These are phyloP conservation scores for Sceloporus undulatus DNA, from an alignment of 2,113 vertebrate species.

Conservation along the genomic window DNA sequence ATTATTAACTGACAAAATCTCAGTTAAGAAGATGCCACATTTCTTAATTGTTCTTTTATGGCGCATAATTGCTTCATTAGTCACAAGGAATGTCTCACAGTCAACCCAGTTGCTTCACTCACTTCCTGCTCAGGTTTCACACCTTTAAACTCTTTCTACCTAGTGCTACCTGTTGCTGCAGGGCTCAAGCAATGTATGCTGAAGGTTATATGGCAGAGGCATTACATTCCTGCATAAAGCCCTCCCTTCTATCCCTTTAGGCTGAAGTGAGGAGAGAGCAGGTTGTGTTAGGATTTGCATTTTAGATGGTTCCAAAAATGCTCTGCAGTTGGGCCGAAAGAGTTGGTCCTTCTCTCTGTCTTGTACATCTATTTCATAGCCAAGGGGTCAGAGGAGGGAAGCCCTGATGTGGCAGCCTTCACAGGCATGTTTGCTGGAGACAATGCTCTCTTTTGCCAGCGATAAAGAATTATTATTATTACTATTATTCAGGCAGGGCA, in stretches of 20 bases:
- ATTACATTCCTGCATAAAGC: background rate
- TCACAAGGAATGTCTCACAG: rapidly evolving
- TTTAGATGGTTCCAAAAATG: background rate
- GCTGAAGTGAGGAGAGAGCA: background rate
- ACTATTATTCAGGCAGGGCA: too few relatives aligned
- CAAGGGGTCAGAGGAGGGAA: background rate
- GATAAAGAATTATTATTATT: too few relatives aligned
- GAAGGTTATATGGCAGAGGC: background rate
- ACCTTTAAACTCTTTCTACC: background rate
- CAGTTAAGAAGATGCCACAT: rapidly evolving
- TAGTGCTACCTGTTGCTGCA: background rate
- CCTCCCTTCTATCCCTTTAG: background rate
- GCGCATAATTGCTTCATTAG: background rate
- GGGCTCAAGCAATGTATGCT: background rate
- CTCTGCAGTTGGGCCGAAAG: background rate
- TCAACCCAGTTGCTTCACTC: background rate
- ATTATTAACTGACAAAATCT: rapidly evolving
- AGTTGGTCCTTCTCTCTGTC: too few relatives aligned
- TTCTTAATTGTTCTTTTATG: rapidly evolving
- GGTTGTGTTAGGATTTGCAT: background rate
- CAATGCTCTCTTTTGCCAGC: too few relatives aligned
- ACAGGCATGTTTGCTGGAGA: too few relatives aligned
- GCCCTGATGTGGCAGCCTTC: background rate
- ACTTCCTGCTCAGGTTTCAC: background rate
- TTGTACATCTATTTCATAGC: background rate